phyloP scores from a whole-genome alignment of 2,797 vertebrate species.

The Sebastes vulpes region DNA sequence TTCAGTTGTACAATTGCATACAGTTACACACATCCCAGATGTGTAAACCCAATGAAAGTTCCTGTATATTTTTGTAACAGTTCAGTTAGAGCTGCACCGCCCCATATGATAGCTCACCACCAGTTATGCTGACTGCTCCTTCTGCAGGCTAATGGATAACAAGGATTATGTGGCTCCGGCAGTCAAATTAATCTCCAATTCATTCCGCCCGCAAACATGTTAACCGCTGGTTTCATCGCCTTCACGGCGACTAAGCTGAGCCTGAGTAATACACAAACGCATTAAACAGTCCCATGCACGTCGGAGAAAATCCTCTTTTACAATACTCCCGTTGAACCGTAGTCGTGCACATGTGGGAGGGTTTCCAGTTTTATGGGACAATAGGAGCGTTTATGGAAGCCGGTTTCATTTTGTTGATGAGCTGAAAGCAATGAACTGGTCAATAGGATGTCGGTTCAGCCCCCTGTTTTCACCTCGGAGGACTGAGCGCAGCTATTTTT shows the following conservation, averaged over 20 bases:
- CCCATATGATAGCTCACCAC: not conserved
- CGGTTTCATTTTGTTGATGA: conserved; percentile 77
- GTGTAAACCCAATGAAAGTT: conserved; percentile 3
- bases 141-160: conserved; percentile 37
- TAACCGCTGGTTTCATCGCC: conserved; percentile 50
- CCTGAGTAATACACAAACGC: conserved; percentile 25
- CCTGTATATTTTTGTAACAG: not conserved
- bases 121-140: conserved; percentile 15
- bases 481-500: conserved; percentile 61
- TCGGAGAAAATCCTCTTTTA: conserved; percentile 57
- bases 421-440: conserved; percentile 63
- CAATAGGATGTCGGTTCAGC: conserved; percentile 67
- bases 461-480: conserved; percentile 35
- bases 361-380: conserved; percentile 64
- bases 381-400: conserved; percentile 68
- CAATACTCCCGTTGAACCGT: conserved; percentile 23
- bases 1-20: not conserved
- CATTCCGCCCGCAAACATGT: conserved; percentile 54
- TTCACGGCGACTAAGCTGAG: conserved; percentile 21
- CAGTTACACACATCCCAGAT: not conserved
- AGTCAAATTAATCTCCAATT: conserved; percentile 65
- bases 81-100: not conserved
- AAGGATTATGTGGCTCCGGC: conserved; percentile 42
- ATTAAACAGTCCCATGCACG: conserved; percentile 28
- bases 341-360: conserved; percentile 21